Conservation (phyloP, 2,888 invertebrate species). For the Pocota personata region DNA sequence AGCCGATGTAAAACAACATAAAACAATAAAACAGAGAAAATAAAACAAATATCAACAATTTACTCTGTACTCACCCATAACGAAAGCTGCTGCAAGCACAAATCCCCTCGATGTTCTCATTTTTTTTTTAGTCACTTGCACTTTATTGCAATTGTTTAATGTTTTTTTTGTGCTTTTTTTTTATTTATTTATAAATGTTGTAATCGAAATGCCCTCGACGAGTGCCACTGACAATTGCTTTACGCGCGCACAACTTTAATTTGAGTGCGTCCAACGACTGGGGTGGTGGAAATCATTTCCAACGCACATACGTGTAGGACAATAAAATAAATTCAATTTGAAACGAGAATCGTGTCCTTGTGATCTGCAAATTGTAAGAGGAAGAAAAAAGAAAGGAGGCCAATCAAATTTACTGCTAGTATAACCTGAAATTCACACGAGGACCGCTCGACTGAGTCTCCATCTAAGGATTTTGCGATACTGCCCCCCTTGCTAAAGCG, state of each 20-base stretch:
- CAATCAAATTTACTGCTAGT: conserved; percentile 55
- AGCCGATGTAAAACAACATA: neutral
- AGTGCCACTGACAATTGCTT: conserved; percentile 41
- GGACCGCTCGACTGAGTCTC: conserved; percentile 6
- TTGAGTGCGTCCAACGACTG: conserved; percentile 6
- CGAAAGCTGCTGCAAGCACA: conserved; percentile 48
- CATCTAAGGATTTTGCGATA: neutral
- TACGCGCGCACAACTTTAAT: conserved; percentile 39
- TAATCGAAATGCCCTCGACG: conserved; percentile 40
- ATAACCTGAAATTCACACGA: conserved; percentile 13
- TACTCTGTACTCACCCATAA: conserved; percentile 52
- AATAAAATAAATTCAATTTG: conserved; percentile 71
- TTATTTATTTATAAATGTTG: neutral
- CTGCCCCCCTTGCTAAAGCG: conserved; percentile 12
- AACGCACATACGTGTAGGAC: conserved; percentile 44
- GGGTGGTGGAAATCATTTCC: conserved; percentile 26
- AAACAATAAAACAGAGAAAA: neutral
- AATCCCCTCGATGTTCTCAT: conserved; percentile 52
- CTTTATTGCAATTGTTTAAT: conserved; percentile 17
- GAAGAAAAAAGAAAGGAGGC: conserved; percentile 8
- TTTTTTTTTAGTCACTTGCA: conserved; percentile 34
- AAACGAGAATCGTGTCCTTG: conserved; percentile 68
- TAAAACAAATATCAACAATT: neutral
- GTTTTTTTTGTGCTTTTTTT: conserved; percentile 23
- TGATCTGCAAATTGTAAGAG: conserved; percentile 47